Base-by-base conservation (phyloP, 2,888 invertebrate species). In the Netelia virgata region DNA sequence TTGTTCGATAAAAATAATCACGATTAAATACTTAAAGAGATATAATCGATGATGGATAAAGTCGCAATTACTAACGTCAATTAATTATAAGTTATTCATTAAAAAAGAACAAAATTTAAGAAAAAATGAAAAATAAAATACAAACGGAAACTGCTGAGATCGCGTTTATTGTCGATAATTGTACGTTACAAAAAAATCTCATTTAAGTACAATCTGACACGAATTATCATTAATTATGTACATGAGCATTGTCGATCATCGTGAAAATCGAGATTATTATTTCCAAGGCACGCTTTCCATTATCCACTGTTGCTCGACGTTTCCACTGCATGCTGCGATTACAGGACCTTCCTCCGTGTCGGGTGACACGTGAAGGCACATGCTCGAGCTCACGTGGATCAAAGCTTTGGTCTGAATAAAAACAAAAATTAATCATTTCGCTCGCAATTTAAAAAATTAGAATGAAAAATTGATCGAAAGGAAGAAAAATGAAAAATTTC, bases 211-310 rank as follows among this genome's bases (percentile, higher is more conserved):
- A 78, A 73, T 68, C 61, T 53, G 63, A 53, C 50, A 53, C 50
- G 43, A 63, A 63, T 55, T 1, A 66, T 79, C 16, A 20, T 80
- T 73, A 53, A 66, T 86, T 85, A 86, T 86, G 75, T 86, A 86
- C 85, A 86, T 55, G 18, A 55, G 63, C 16, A 74, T 70, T 23
- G 64, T 66, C n/a, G 47, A 76, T 78, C 18, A n/a, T 47, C 23
- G 20, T 50, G 28, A 81, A 53, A 14, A 6, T 47, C 3, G 59
- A 75, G 59, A 61, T 36, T 20, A 66, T 93, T 84, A 95, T 88
- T 95, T 96, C 97, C 97, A 97, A 90, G 95, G 94, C 89, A 97
- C 95, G 79, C 95, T 91, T 92, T 96, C 96, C 84, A 97, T 94
- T 89, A 94, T 94, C 97, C 97, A 97, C 89, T 96, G 95, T 92